Base-by-base conservation (phyloP, 2,797 vertebrate genomes). In the Pseudochirops cupreus region DNA sequence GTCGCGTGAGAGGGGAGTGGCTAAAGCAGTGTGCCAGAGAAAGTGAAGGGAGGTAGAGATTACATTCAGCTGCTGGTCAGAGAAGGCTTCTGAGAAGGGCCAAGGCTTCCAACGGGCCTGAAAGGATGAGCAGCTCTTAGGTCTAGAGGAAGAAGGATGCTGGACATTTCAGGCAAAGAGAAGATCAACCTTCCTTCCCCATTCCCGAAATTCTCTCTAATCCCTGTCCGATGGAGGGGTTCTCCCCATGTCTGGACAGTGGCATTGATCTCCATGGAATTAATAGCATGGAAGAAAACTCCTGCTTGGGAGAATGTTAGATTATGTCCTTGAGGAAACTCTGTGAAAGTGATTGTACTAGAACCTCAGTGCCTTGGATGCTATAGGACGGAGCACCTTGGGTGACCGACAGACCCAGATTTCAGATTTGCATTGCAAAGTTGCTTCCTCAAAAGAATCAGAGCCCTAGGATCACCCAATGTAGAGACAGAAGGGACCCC, bases 291-390 rank as follows among this genome's bases (percentile, higher is more conserved):
- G 21, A n/a, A 2, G 33, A 74, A 21, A 18, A 16, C 12, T 16
- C 31, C n/a, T 74, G 91, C 93, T 94, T 31, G 95, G 94, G 95
- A 97, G 96, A 91, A 95, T 96, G 95, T 95, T 95, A 31, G 92
- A 93, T 96, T 95, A 92, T 96, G 93, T 95, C 33, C 58, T 82
- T 62, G 56, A 95, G n/a, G 96, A 96, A 95, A 95, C 93, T 96
- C 96, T 55, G 31, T 93, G 52, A 5, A 52, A 74, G 28, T 93
- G 53, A 95, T 90, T 94, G 31, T 67, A 4, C 31, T 67, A 46
- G 46, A 46, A 59, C 29, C 29, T 59, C 58, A 31, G 29, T 4
- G 5, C 16, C 62, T 67, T n/a, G n/a, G 62, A 16, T 4, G 14
- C 62, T 18, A 5, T 18, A 5, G 14, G 33, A n/a, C 33, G 1